A percentile compares a stretch with the other conserved stretches of the same genome.
Evolutionary conservation across 2,797 vertebrate genomes (phyloP).

Genomic region (Enteromius fasciolatus): DNA sequence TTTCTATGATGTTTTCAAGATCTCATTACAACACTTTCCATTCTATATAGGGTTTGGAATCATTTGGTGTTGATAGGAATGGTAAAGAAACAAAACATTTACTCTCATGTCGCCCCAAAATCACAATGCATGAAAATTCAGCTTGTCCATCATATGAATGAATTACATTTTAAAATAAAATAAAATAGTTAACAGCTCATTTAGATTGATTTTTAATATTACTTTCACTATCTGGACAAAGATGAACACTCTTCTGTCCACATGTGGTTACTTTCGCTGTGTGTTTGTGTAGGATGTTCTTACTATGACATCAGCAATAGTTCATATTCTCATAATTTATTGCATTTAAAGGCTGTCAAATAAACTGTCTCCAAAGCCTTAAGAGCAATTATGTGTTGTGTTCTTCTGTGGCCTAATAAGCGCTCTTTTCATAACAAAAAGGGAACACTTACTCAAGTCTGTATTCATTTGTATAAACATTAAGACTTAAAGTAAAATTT

Average conservation of each 20-base stretch:
- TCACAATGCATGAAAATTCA: background rate
- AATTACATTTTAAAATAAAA: background rate
- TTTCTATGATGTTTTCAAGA: background rate
- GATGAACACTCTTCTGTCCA: background rate
- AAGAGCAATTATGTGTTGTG: conserved; percentile 1
- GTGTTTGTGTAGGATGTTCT: background rate
- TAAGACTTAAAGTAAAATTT: background rate
- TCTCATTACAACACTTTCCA: background rate
- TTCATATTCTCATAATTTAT: background rate
- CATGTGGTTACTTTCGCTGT: background rate
- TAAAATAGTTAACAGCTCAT: background rate
- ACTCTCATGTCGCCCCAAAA: background rate
- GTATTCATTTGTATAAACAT: background rate
- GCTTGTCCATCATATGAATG: background rate
- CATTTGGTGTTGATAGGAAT: background rate
- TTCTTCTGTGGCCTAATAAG: background rate
- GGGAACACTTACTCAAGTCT: background rate
- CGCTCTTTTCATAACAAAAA: background rate
- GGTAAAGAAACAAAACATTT: too few species aligned
- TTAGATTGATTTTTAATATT: background rate
- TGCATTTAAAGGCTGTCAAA: conserved; percentile 28
- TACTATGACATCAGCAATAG: background rate
- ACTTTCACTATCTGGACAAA: background rate
- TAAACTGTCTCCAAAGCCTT: conserved; percentile 4
- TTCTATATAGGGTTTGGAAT: background rate